Evolutionary conservation across 35 echinoderm and acorn worm species (phyloP).

Genomic region (Amphiura filiformis): DNA sequence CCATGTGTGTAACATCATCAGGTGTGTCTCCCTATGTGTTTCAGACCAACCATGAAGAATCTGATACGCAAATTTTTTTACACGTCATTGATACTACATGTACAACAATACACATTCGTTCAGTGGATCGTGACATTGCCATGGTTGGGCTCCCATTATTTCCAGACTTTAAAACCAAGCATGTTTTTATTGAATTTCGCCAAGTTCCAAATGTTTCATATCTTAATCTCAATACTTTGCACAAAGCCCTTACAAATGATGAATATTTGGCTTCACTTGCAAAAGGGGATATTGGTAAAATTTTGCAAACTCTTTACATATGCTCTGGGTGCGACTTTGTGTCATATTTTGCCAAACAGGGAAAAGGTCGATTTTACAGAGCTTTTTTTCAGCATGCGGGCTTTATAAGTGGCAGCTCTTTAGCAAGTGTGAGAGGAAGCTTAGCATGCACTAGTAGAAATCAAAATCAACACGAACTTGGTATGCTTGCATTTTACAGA

Average conservation of each 20-base stretch:
- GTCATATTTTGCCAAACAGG: conserved; percentile 43
- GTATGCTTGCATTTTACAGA: conserved; percentile 42
- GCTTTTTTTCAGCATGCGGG: conserved; percentile 31
- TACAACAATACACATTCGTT: conserved; percentile 36
- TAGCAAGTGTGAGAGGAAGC: background rate
- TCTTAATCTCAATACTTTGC: conserved; percentile 36
- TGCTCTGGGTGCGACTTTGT: conserved; percentile 49
- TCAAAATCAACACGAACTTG: background rate
- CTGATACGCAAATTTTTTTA: conserved; percentile 41
- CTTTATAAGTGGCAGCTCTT: conserved; percentile 35
- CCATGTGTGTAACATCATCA: background rate
- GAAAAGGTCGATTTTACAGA: conserved; percentile 36
- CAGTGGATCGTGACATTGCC: conserved; percentile 40
- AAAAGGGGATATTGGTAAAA: conserved; percentile 14
- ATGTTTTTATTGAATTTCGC: conserved; percentile 27
- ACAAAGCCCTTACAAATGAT: conserved; percentile 8
- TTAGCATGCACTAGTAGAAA: background rate
- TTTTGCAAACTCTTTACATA: conserved; percentile 51
- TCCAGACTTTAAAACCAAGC: background rate
- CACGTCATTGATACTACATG: conserved; percentile 34
- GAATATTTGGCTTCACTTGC: background rate
- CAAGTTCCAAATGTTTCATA: background rate
- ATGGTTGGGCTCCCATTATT: conserved; percentile 36
- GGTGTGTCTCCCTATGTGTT: background rate
- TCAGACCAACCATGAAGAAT: conserved; percentile 45